Evolutionary conservation across 2,888 invertebrate genomes (phyloP).

Genomic region (Poecilus cupreus): DNA sequence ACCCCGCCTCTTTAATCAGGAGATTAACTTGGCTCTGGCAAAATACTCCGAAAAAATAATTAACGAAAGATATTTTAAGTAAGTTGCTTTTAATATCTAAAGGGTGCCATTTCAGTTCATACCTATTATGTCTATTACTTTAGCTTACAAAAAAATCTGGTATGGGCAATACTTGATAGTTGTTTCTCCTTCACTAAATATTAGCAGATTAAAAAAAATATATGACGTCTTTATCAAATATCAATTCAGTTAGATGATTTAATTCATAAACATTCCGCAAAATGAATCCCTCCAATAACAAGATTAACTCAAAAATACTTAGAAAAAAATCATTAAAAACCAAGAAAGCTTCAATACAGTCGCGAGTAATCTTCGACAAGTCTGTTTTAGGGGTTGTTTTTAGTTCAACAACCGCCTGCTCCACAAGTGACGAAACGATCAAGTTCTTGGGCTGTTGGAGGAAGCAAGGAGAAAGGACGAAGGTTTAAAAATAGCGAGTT

Average conservation of each 20-base stretch:
- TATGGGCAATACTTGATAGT: too few relatives aligned
- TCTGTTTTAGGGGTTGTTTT: neutral
- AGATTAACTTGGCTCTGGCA: neutral
- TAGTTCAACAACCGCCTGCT: neutral
- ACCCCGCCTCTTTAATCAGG: neutral
- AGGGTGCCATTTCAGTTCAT: too few relatives aligned
- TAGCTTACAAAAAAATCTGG: too few relatives aligned
- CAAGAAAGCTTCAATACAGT: neutral
- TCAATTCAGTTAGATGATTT: neutral
- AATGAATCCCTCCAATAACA: neutral
- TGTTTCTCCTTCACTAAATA: too few relatives aligned
- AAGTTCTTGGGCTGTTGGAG: neutral
- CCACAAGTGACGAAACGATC: neutral
- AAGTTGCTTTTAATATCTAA: too few relatives aligned
- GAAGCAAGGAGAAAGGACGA: neutral
- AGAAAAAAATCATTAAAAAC: neutral
- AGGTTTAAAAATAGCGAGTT: slow-evolving; percentile 20
- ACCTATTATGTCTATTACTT: too few relatives aligned
- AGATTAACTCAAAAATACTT: neutral
- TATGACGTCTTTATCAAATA: too few relatives aligned
- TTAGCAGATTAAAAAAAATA: too few relatives aligned
- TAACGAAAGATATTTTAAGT: too few relatives aligned
- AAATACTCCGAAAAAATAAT: too few relatives aligned
- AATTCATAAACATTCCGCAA: neutral
- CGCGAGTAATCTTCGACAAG: neutral